Base-by-base conservation (phyloP, 2,888 invertebrate species). In the Parnassius glacialis region DNA sequence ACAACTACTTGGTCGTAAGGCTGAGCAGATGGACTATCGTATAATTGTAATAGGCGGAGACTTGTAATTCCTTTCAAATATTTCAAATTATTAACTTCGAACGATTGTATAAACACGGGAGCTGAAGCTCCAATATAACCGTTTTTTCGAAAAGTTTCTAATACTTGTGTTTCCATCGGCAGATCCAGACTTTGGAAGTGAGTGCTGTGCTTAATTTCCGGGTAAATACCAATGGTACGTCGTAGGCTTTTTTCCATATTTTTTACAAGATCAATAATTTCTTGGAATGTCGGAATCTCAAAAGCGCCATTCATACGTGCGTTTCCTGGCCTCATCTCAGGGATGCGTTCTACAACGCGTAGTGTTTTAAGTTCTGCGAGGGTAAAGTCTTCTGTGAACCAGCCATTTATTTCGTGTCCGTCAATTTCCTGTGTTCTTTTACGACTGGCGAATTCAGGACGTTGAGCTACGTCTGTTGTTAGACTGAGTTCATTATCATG, bases 351-450 rank as follows among this genome's bases (percentile, higher is more conserved):
- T 12, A 79, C 65, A 1, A 81, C 80, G 13, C 83, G 80, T 12
- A 91, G 72, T 0, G 81, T 83, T 74, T 90, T 90, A 12, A 91
- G 65, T 76, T 91, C 90, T 5, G 78, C 76, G 1, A 91, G 75
- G 9, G 88, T 89, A 59, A 90, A 90, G 62, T 91, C 90, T 75
- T 91, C 90, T 0, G 85, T 79, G 68, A 90, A 90, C 90, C 90
- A 91, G 42, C 87, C 89, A 20, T 62, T 77, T 11, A 82, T 65
- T 65, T 70, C 67, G 5, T 55, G 68, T 10, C 85, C 85, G 59
- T 85, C 84, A 7, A 91, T 70, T 0, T 74, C 75, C 74, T 87
- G 80, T 11, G 79, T 87, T 54, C 78, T 73, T 63, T 68, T 72
- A 5, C 87, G 81, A 13, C 75, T 67, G 7, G 83, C 74, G 61